phyloP scores from a whole-genome alignment of 2,888 invertebrate species.

The Xestia xanthographa region DNA sequence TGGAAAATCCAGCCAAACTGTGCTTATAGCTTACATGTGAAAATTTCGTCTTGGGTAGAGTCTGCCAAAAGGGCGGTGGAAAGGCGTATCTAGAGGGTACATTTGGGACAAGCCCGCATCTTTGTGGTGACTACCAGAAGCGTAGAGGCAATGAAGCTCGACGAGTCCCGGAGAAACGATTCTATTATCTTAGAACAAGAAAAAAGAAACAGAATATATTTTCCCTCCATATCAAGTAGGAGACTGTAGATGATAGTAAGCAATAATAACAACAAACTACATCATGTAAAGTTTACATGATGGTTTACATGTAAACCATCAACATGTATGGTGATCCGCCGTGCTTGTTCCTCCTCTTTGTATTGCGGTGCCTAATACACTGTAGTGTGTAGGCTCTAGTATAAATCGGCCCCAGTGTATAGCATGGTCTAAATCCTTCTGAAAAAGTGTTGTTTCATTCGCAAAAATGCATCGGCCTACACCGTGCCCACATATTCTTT shows the following conservation, averaged over 20 bases:
- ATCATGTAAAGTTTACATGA: too few species aligned
- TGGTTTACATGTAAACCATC: neutral
- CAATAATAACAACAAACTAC: neutral
- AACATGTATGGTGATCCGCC: neutral
- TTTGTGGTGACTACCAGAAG: neutral
- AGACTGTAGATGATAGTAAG: neutral
- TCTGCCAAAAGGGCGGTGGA: neutral
- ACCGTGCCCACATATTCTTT: conserved; percentile 5
- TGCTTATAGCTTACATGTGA: neutral
- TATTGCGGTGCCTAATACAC: neutral
- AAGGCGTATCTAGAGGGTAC: neutral
- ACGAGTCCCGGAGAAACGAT: neutral
- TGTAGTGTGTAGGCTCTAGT: neutral
- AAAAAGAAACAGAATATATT: neutral
- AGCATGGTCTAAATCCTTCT: neutral
- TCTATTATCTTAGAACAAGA: neutral
- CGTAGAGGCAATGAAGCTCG: neutral
- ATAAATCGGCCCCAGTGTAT: too few species aligned
- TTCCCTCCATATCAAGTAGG: neutral
- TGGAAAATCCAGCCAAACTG: neutral
- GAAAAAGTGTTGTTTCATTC: neutral
- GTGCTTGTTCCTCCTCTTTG: neutral
- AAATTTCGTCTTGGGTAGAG: neutral
- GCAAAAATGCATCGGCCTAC: conserved; percentile 14
- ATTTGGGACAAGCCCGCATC: neutral